Percentiles rank a stretch among this genome's conserved stretches.
phyloP scores from a whole-genome alignment of 2,888 invertebrate genomes.

The Caenorhabditis sp. region DNA sequence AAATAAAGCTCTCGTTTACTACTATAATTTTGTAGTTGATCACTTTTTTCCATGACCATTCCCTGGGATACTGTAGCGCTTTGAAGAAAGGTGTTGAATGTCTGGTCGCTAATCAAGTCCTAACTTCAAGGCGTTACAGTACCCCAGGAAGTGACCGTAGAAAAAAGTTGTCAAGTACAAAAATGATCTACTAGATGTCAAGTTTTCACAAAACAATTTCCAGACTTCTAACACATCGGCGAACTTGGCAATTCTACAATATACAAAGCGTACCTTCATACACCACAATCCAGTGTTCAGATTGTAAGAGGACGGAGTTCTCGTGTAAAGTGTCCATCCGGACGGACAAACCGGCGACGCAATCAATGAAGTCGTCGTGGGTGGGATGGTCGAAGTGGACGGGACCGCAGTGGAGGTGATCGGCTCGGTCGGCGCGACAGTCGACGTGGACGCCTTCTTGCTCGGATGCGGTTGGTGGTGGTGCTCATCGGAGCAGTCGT shows the following conservation, averaged over 20 bases:
- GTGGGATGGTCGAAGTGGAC: background rate
- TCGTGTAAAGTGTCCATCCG: background rate
- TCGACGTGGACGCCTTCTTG: background rate
- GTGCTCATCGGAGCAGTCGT: background rate
- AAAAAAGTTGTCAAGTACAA: too few species aligned
- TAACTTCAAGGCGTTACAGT: too few species aligned
- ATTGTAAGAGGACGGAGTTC: conserved; percentile 8
- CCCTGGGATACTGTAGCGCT: background rate
- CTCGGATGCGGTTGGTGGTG: background rate
- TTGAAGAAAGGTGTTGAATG: background rate
- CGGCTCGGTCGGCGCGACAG: background rate
- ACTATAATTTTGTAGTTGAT: too few species aligned
- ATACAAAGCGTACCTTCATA: background rate
- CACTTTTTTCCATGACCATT: too few species aligned
- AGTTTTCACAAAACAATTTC: too few species aligned
- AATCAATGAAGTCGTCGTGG: background rate
- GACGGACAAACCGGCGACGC: background rate
- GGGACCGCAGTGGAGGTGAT: background rate
- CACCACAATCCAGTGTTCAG: conserved; percentile 12
- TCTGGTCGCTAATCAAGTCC: background rate
- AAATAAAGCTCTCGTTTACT: too few species aligned
- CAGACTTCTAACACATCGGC: background rate
- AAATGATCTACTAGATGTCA: background rate
- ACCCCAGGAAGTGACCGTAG: too few species aligned
- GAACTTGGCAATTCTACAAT: too few species aligned